Percentiles rank a stretch among this genome's conserved stretches.
These are phyloP conservation scores for Amblyjoppa proteus DNA, from an alignment of 2,888 invertebrate genomes.

Conservation along the genomic window DNA sequence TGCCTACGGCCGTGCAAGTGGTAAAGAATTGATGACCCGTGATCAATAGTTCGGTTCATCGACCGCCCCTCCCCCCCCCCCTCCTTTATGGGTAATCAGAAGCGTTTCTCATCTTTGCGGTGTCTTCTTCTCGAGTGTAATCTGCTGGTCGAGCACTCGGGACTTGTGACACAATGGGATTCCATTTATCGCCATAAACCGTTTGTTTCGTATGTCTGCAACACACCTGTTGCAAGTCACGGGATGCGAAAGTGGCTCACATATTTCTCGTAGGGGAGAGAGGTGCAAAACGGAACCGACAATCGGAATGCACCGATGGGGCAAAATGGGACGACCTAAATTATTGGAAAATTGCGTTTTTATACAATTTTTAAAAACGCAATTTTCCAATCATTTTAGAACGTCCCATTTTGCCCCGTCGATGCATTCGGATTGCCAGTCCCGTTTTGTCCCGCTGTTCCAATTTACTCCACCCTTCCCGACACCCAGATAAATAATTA, in stretches of 20 bases:
- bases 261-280: not conserved
- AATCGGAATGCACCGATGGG: too few species aligned
- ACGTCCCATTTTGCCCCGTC: too few species aligned
- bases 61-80: not conserved
- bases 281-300: too few species aligned
- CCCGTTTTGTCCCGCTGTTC: too few species aligned
- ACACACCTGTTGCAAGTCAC: not conserved
- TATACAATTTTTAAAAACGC: too few species aligned
- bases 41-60: conserved; percentile 35
- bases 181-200: not conserved
- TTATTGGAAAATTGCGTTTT: too few species aligned
- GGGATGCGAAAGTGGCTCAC: conserved; percentile 1
- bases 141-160: conserved; percentile 9
- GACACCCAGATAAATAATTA: too few species aligned
- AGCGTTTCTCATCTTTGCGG: conserved; percentile 4
- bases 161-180: not conserved
- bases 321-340: too few species aligned
- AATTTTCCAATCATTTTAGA: too few species aligned
- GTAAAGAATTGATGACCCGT: conserved; percentile 19
- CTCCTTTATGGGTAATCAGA: conserved; percentile 20
- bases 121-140: not conserved
- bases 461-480: too few species aligned
- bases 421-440: too few species aligned
- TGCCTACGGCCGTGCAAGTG: not conserved
- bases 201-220: not conserved